Percentiles rank a stretch among this genome's conserved stretches.
Conservation (phyloP, 2,113 vertebrate genomes). For the Herpetotheres cachinnans region DNA sequence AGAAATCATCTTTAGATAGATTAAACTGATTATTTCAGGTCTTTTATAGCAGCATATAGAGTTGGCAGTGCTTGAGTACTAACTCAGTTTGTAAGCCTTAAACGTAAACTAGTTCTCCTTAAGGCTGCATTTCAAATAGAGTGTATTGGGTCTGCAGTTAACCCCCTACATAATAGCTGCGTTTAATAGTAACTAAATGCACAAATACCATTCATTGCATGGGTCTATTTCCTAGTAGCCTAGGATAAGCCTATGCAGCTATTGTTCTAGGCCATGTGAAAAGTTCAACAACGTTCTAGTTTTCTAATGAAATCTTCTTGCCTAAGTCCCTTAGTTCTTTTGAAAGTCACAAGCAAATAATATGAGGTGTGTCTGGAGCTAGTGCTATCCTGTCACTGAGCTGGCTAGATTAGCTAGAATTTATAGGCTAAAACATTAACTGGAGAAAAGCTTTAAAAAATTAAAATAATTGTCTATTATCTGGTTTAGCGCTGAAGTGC, state of each 20-base stretch:
- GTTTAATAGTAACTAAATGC: neutral
- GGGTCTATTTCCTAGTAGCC: neutral
- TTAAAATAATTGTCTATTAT: neutral
- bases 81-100: neutral
- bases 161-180: neutral
- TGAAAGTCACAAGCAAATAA: neutral
- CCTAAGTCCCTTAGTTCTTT: neutral
- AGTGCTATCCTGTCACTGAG: neutral
- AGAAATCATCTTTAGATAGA: neutral
- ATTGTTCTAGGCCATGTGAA: neutral
- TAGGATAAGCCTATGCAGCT: neutral
- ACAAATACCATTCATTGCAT: neutral
- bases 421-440: neutral
- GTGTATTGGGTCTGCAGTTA: neutral
- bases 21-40: neutral
- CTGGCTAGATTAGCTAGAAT: neutral
- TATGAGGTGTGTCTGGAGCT: neutral
- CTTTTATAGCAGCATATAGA: neutral
- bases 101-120: neutral
- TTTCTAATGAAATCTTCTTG: neutral
- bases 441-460: neutral
- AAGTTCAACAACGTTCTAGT: neutral
- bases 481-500: neutral
- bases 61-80: neutral
- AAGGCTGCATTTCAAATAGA: neutral